A percentile compares a stretch with the other conserved stretches of the same genome.
phyloP scores from a whole-genome alignment of 2,888 invertebrate species.

The Unio delphinus region DNA sequence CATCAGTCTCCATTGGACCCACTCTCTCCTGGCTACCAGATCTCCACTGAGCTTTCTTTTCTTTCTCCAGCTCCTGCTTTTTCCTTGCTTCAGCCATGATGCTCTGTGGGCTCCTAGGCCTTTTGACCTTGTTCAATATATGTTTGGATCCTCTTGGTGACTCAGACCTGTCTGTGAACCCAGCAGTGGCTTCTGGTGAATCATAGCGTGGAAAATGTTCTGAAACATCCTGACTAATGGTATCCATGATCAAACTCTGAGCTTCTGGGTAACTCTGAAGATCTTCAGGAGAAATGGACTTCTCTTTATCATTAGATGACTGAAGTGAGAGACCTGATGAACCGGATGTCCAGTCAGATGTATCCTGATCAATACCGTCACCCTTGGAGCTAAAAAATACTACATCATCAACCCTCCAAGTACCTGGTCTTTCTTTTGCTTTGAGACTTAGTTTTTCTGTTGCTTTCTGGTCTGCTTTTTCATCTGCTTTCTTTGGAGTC shows the following conservation, averaged over 20 bases:
- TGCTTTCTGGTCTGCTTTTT: too few relatives aligned
- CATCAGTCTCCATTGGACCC: slow-evolving; percentile 21
- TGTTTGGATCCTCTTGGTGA: slow-evolving; percentile 17
- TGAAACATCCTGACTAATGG: slow-evolving; percentile 46
- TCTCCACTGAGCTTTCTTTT: slow-evolving; percentile 21
- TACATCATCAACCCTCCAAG: too few relatives aligned
- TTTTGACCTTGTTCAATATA: slow-evolving; percentile 29
- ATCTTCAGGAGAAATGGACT: slow-evolving; percentile 17
- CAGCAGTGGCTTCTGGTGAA: slow-evolving; percentile 6
- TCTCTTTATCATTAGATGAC: slow-evolving; percentile 24
- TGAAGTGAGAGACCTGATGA: slow-evolving; percentile 36
- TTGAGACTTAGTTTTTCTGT: too few relatives aligned
- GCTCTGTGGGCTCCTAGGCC: slow-evolving; percentile 40
- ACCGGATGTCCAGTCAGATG: slow-evolving; percentile 35
- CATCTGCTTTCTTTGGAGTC: too few relatives aligned
- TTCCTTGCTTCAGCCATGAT: slow-evolving; percentile 41
- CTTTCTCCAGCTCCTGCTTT: slow-evolving; percentile 36
- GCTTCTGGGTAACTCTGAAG: slow-evolving; percentile 15
- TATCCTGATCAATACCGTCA: slow-evolving; percentile 27
- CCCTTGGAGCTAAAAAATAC: too few relatives aligned
- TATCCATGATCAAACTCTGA: slow-evolving; percentile 42
- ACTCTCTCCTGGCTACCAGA: slow-evolving; percentile 32
- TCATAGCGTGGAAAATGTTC: slow-evolving; percentile 36
- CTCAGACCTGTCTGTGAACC: slow-evolving; percentile 3
- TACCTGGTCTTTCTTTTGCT: too few relatives aligned